Evolutionary conservation across 2,888 invertebrate genomes (phyloP).

Genomic region (Megaustenia siamemsis): DNA sequence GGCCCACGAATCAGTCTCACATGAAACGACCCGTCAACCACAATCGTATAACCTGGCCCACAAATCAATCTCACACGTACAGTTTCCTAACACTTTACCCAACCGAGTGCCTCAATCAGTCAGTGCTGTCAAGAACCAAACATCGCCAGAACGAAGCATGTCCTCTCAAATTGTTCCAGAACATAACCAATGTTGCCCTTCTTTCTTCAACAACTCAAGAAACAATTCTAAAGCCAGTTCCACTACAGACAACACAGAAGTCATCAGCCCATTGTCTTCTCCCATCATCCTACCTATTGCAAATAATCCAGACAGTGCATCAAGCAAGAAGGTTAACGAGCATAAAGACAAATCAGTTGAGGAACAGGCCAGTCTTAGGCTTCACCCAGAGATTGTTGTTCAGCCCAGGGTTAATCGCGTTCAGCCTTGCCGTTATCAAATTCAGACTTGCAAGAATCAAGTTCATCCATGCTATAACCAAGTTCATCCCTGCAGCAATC

Average conservation of each 20-base stretch:
- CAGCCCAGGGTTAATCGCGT: no score
- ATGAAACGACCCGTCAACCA: background rate
- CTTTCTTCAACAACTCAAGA: slow-evolving; percentile 1
- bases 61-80: background rate
- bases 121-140: background rate
- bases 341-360: no score
- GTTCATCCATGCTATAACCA: no score
- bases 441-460: no score
- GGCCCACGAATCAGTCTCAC: no score
- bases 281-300: background rate
- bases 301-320: background rate
- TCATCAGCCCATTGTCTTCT: background rate
- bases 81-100: background rate
- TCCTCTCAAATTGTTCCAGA: background rate
- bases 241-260: background rate
- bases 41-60: background rate
- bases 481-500: no score
- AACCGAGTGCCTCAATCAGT: background rate
- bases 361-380: no score
- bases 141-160: background rate
- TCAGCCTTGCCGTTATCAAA: no score
- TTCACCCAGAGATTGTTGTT: no score
- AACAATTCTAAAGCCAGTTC: background rate
- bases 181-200: background rate
- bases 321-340: no score